These are phyloP conservation scores for Melanotaenia pygmaea DNA, from an alignment of 2,797 vertebrate genomes.

Conservation along the genomic window DNA sequence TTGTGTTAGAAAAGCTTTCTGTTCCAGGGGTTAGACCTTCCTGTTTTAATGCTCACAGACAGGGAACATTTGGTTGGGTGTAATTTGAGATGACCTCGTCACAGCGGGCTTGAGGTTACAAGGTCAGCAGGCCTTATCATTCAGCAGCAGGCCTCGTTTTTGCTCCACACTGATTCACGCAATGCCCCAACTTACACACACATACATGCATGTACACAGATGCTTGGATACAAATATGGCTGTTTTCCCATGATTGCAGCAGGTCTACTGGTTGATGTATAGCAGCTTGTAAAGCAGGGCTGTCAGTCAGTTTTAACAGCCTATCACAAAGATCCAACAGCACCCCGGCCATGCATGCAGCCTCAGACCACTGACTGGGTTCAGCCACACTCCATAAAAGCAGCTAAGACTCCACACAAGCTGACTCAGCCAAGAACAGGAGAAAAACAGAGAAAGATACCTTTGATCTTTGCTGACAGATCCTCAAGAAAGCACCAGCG, in stretches of 20 bases:
- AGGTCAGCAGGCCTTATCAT: constrained; percentile 74
- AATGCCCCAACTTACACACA: constrained; percentile 13
- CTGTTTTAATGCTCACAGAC: constrained; percentile 57
- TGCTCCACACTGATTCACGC: constrained; percentile 45
- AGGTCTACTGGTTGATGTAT: constrained; percentile 66
- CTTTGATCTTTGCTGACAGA: constrained; percentile 69
- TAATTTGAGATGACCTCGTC: constrained; percentile 72
- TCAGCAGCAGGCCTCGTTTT: constrained; percentile 58
- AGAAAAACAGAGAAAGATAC: constrained; percentile 48
- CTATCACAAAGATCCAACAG: constrained; percentile 74
- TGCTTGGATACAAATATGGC: constrained; percentile 30
- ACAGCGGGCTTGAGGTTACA: constrained; percentile 50
- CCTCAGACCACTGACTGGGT: constrained; percentile 42
- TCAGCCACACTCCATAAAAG: constrained; percentile 75
- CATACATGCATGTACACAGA: constrained; percentile 1
- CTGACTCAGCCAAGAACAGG: constrained; percentile 57
- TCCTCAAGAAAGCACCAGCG: constrained; percentile 39
- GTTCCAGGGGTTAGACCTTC: constrained; percentile 55
- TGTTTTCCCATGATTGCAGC: constrained; percentile 70
- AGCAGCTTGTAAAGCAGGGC: constrained; percentile 70
- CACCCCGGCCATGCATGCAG: constrained; percentile 52
- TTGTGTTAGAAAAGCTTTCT: constrained; percentile 35
- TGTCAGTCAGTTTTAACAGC: constrained; percentile 70
- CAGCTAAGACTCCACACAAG: constrained; percentile 30
- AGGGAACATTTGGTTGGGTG: constrained; percentile 66